phyloP scores from a whole-genome alignment of 92 coral and sea anemone species.

The Epizoanthus ramosus region DNA sequence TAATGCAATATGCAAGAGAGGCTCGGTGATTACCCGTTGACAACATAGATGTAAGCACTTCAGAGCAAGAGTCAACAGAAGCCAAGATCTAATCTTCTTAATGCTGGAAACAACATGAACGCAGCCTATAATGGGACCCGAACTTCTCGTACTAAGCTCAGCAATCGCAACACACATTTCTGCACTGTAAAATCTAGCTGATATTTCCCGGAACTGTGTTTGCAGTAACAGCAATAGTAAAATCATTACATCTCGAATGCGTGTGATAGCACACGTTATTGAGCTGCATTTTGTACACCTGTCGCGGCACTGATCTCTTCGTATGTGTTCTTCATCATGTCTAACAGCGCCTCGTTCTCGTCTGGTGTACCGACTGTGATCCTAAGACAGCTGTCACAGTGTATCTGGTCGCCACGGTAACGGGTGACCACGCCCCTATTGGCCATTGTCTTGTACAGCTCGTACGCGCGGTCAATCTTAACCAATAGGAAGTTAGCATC shows the following conservation, averaged over 20 bases:
- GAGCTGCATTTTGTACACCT: not conserved
- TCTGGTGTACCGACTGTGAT: constrained; percentile 49
- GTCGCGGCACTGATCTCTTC: constrained; percentile 11
- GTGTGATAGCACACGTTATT: not conserved
- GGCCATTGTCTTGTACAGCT: constrained; percentile 55
- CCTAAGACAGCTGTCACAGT: constrained; percentile 52
- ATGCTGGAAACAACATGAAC: no score
- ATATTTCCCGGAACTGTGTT: no score
- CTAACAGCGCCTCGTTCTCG: constrained; percentile 26
- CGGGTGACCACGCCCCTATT: constrained; percentile 54
- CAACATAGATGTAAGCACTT: no score
- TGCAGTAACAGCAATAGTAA: no score
- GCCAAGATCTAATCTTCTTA: no score
- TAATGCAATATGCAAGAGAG: no score
- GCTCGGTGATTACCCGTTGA: no score
- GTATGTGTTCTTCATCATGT: constrained; percentile 34
- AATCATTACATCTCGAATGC: not conserved
- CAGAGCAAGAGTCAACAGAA: no score
- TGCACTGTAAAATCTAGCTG: no score
- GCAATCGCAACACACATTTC: no score
- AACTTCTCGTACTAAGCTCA: no score
- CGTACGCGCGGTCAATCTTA: constrained; percentile 55
- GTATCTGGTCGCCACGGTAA: constrained; percentile 47
- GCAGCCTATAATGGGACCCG: no score
- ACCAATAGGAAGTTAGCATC: constrained; percentile 48